phyloP scores from a whole-genome alignment of 2,888 invertebrate species.

The Andricus curvator region DNA sequence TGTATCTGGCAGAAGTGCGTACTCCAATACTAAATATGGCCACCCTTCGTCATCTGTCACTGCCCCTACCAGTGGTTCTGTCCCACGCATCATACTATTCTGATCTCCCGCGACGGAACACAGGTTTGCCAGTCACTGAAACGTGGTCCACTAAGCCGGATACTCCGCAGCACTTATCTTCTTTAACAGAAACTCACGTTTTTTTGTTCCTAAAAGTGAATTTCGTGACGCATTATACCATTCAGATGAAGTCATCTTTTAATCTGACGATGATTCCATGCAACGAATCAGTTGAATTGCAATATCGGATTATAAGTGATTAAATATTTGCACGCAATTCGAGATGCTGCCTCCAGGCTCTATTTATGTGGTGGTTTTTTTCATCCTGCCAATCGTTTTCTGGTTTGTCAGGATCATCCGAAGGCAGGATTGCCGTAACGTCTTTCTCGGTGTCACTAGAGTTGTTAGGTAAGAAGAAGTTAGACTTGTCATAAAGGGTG shows the following conservation, averaged over 20 bases:
- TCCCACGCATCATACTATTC: constrained; percentile 67
- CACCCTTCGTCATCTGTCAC: constrained; percentile 64
- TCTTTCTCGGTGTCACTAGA: constrained; percentile 48
- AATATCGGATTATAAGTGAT: constrained; percentile 8
- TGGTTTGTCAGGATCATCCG: constrained; percentile 57
- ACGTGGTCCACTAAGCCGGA: constrained; percentile 54
- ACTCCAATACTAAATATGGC: constrained; percentile 73
- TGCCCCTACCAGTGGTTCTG: constrained; percentile 54
- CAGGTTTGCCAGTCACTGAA: constrained; percentile 59
- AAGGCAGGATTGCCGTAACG: constrained; percentile 51
- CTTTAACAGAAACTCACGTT: neutral
- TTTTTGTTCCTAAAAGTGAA: neutral
- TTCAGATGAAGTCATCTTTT: neutral
- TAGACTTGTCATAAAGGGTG: neutral
- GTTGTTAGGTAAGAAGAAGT: constrained; percentile 56
- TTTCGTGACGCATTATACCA: neutral
- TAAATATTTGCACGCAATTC: neutral
- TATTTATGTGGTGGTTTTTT: constrained; percentile 54
- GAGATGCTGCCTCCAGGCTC: constrained; percentile 59
- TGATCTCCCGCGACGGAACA: constrained; percentile 61
- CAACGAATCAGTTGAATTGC: neutral
- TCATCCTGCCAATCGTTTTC: constrained; percentile 60
- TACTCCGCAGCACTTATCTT: constrained; percentile 25
- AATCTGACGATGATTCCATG: constrained; percentile 5
- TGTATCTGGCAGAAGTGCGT: neutral